These are phyloP conservation scores for Paragorgia papillata DNA, from an alignment of 92 coral and sea anemone genomes.

Conservation along the genomic window DNA sequence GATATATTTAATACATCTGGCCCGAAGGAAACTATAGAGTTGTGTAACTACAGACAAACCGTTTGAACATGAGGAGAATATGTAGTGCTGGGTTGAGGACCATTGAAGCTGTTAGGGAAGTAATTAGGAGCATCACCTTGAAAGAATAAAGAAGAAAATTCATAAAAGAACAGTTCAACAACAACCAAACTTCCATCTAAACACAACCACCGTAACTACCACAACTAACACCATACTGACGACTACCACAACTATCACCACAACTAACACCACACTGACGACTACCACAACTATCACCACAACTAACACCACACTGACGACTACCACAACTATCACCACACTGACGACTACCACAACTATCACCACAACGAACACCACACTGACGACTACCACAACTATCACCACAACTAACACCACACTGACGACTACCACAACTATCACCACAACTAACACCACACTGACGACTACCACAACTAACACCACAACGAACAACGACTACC, in stretches of 20 bases:
- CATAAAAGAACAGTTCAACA: not conserved
- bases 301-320: not conserved
- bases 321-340: not conserved
- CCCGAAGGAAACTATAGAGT: too few species aligned
- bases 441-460: not conserved
- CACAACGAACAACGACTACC: not conserved
- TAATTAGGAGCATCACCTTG: constrained; percentile 94
- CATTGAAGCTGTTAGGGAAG: constrained; percentile 97
- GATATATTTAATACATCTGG: too few species aligned
- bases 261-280: not conserved
- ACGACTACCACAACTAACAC: not conserved
- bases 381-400: not conserved
- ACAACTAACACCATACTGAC: not conserved
- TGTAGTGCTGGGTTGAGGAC: constrained; percentile 73
- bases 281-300: constrained; percentile 73
- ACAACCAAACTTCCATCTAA: too few species aligned
- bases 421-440: not conserved
- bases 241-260: not conserved
- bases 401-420: not conserved
- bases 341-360: not conserved
- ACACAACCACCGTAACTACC: not conserved
- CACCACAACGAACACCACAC: not conserved
- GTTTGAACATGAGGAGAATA: constrained; percentile 61
- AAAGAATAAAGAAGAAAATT: not conserved
- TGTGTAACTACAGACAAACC: too few species aligned